Evolutionary conservation across 1,140 invertebrate species (phyloP).

Genomic region (Dinothrombium tinctorium): DNA sequence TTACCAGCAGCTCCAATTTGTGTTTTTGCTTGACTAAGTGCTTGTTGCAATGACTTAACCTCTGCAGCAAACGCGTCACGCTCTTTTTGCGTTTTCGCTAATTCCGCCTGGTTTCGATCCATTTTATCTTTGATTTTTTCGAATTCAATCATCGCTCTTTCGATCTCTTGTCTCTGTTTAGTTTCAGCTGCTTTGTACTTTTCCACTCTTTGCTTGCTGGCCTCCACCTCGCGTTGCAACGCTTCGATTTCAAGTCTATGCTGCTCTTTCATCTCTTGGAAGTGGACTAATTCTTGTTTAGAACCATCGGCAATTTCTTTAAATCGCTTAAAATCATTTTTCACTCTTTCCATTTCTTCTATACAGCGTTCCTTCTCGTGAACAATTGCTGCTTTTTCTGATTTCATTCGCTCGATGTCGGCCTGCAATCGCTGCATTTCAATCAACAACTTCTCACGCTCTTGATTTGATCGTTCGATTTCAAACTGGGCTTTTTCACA

Average conservation of each 20-base stretch:
- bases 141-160: slow-evolving; percentile 54
- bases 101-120: slow-evolving; percentile 50
- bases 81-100: slow-evolving; percentile 38
- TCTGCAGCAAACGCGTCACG: slow-evolving; percentile 20
- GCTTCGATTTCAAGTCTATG: slow-evolving; percentile 15
- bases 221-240: slow-evolving; percentile 34
- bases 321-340: no score
- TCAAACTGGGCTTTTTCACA: slow-evolving; percentile 55
- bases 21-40: slow-evolving; percentile 6
- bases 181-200: slow-evolving; percentile 42
- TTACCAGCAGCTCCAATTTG: neutral
- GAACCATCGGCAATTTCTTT: slow-evolving; percentile 13
- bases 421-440: slow-evolving; percentile 26
- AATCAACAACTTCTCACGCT: slow-evolving; percentile 28
- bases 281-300: slow-evolving; percentile 12
- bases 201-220: slow-evolving; percentile 46
- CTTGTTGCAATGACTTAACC: slow-evolving; percentile 12
- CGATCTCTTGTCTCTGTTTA: slow-evolving; percentile 50
- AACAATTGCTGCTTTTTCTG: slow-evolving; percentile 6
- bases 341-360: slow-evolving; percentile 7
- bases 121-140: slow-evolving; percentile 59
- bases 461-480: slow-evolving; percentile 41
- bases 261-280: slow-evolving; percentile 13
- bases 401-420: neutral
- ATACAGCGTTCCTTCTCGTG: slow-evolving; percentile 2